These are phyloP conservation scores for Sylvicapra grimmia DNA, from an alignment of 2,113 vertebrate species.

Conservation along the genomic window DNA sequence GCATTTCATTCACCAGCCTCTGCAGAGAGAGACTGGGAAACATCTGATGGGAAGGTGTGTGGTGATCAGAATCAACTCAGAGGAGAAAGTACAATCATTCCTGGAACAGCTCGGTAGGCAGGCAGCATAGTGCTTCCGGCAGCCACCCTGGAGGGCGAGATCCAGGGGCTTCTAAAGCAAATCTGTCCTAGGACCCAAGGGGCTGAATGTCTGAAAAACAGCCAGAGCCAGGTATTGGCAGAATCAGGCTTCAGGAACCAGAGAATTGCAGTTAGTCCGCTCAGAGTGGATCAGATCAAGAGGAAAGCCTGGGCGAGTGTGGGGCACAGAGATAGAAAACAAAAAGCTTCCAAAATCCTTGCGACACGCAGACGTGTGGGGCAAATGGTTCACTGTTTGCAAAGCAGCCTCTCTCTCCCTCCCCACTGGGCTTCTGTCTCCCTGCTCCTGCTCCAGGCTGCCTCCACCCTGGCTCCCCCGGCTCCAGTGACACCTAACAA, in stretches of 20 bases:
- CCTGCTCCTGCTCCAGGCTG: neutral
- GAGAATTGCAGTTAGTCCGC: rapidly evolving
- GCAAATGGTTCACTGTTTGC: too few species aligned
- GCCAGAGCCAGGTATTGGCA: neutral
- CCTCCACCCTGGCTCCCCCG: neutral
- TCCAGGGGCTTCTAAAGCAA: neutral
- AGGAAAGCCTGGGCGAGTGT: too few species aligned
- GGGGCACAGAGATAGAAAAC: rapidly evolving
- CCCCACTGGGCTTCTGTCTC: neutral
- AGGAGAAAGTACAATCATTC: neutral
- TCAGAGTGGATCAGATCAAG: too few species aligned
- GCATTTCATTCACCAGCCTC: neutral
- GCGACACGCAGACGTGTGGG: rapidly evolving
- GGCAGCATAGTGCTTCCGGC: neutral
- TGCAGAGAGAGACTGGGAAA: neutral
- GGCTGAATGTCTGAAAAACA: neutral
- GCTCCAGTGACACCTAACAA: neutral
- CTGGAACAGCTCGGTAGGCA: neutral
- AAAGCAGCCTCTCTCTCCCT: neutral
- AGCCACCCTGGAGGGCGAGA: neutral
- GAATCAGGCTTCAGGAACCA: neutral
- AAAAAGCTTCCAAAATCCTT: neutral
- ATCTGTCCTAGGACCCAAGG: neutral
- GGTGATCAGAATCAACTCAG: neutral
- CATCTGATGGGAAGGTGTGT: neutral